These are phyloP conservation scores for Cebidichthys violaceus DNA, from an alignment of 2,113 vertebrate species.

Conservation along the genomic window DNA sequence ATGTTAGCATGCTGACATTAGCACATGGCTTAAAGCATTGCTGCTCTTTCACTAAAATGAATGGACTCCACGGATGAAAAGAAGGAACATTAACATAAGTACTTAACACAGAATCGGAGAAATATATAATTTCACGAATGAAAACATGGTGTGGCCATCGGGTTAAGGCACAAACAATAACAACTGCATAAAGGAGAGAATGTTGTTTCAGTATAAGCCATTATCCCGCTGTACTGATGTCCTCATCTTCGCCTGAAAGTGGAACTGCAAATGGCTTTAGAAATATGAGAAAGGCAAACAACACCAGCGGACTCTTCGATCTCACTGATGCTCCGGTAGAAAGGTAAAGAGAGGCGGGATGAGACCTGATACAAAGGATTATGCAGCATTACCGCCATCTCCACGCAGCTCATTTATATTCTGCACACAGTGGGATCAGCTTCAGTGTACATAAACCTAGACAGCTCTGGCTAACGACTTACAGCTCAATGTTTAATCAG, in stretches of 20 bases:
- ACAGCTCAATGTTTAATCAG: slow-evolving; percentile 60
- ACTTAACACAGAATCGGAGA: background rate
- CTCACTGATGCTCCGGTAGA: slow-evolving; percentile 21
- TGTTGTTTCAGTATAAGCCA: background rate
- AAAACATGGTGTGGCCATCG: background rate
- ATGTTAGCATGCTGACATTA: background rate
- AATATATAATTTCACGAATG: background rate
- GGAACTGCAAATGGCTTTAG: slow-evolving; percentile 31
- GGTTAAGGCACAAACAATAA: background rate
- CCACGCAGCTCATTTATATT: slow-evolving; percentile 49
- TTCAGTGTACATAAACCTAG: slow-evolving; percentile 56
- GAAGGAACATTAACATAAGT: background rate
- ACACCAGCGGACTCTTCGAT: slow-evolving; percentile 22
- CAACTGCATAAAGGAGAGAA: background rate
- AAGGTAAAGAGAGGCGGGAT: slow-evolving; percentile 46
- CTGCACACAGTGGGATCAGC: slow-evolving; percentile 52
- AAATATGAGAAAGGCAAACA: slow-evolving; percentile 50
- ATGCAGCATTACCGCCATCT: slow-evolving; percentile 39
- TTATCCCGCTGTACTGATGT: slow-evolving; percentile 10
- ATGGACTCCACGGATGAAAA: background rate
- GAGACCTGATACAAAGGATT: slow-evolving; percentile 51
- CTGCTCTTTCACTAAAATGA: background rate
- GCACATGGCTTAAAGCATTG: background rate
- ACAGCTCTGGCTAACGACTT: slow-evolving; percentile 59
- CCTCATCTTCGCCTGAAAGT: background rate